Evolutionary conservation across 2,797 vertebrate species (phyloP).

Genomic region (Sciurus carolinensis): DNA sequence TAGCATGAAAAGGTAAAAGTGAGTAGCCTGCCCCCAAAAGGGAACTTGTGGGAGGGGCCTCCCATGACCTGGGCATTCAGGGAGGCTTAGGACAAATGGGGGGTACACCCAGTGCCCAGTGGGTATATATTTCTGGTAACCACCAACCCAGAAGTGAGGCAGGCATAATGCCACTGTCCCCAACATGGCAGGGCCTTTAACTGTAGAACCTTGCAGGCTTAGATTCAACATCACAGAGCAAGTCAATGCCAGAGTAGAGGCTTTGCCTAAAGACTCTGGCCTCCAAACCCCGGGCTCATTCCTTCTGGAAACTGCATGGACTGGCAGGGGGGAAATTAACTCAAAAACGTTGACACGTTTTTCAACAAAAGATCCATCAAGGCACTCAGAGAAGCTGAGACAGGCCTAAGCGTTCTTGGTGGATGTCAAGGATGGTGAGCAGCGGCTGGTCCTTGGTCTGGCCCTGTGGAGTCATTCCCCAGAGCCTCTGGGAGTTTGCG

Average conservation of each 20-base stretch:
- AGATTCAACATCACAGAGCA: not conserved
- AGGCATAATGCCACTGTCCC: accelerated
- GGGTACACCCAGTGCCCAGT: not conserved
- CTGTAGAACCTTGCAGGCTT: too few relatives aligned
- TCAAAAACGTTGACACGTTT: not conserved
- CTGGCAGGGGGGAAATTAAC: not conserved
- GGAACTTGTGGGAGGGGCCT: not conserved
- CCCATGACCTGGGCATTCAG: accelerated
- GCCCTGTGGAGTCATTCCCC: not conserved
- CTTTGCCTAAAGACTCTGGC: not conserved
- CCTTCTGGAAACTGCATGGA: not conserved
- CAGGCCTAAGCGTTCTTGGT: not conserved
- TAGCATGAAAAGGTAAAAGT: not conserved
- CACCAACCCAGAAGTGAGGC: not conserved
- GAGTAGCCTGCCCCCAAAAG: too few relatives aligned
- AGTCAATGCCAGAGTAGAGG: not conserved
- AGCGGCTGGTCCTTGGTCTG: not conserved
- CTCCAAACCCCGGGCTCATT: not conserved
- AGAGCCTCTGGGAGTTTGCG: not conserved
- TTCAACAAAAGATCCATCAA: not conserved
- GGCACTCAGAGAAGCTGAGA: not conserved
- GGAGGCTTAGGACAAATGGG: not conserved
- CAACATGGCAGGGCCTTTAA: not conserved
- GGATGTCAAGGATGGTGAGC: not conserved
- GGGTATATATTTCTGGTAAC: not conserved